These are phyloP conservation scores for Listronotus bonariensis DNA, from an alignment of 1,140 invertebrate species.

Conservation along the genomic window DNA sequence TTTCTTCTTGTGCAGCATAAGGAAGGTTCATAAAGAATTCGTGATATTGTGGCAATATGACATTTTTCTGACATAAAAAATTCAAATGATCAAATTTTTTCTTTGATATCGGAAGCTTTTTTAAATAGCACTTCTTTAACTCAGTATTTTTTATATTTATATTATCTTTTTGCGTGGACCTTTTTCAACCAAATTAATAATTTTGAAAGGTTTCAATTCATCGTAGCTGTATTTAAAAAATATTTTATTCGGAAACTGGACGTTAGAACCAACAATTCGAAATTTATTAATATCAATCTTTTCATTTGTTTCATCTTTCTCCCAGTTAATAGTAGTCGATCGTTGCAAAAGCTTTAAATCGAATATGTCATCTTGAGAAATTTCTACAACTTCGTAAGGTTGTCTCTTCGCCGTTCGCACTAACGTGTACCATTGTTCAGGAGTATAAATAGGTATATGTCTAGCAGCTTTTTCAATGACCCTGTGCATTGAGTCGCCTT, in stretches of 20 bases:
- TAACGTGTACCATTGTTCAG: conserved; percentile 46
- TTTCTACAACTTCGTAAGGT: conserved; percentile 13
- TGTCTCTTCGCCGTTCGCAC: conserved; percentile 45
- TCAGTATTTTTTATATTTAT: too few species aligned
- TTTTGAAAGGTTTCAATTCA: too few species aligned
- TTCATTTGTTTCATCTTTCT: neutral
- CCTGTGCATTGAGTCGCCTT: conserved; percentile 39
- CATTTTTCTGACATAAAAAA: too few species aligned
- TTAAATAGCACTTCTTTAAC: too few species aligned
- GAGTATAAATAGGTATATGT: conserved; percentile 44
- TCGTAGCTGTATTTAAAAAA: too few species aligned
- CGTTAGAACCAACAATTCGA: neutral
- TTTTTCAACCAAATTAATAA: too few species aligned
- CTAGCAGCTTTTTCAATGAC: conserved; percentile 48
- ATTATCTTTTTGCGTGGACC: too few species aligned
- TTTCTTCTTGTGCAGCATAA: too few species aligned
- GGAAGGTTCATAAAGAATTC: too few species aligned
- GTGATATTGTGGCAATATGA: too few species aligned
- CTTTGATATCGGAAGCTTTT: too few species aligned
- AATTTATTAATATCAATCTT: neutral
- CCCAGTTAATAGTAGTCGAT: neutral
- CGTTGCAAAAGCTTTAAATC: conserved; percentile 4
- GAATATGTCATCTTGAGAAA: neutral
- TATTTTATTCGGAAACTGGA: neutral
- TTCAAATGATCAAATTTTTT: too few species aligned